Evolutionary conservation across 2,888 invertebrate genomes (phyloP).

Genomic region (Labia minor): DNA sequence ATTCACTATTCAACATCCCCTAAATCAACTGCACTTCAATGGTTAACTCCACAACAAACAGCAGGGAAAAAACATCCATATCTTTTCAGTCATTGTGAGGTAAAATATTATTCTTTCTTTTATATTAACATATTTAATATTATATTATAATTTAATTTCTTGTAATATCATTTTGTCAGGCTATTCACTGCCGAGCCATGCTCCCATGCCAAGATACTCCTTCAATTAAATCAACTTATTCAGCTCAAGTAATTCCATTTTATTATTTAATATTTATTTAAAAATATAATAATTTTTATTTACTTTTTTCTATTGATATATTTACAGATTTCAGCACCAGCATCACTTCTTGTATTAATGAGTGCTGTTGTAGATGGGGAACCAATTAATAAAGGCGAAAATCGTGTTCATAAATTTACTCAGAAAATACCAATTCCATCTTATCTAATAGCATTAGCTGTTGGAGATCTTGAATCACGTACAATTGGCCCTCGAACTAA

Average conservation of each 20-base stretch:
- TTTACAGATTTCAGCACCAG: slow-evolving; percentile 55
- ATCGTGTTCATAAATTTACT: slow-evolving; percentile 47
- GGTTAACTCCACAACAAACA: slow-evolving; percentile 79
- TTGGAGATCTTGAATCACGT: slow-evolving; percentile 66
- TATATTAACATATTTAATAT: slow-evolving; percentile 20
- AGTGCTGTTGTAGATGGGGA: slow-evolving; percentile 58
- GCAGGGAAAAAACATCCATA: slow-evolving; percentile 77
- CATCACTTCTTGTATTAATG: slow-evolving; percentile 72
- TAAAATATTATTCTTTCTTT: slow-evolving; percentile 34
- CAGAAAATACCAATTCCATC: slow-evolving; percentile 78
- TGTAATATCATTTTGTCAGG: slow-evolving; percentile 40
- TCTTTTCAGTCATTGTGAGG: slow-evolving; percentile 73
- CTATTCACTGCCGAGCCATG: slow-evolving; percentile 80
- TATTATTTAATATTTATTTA: neutral
- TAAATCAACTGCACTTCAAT: slow-evolving; percentile 75
- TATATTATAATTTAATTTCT: slow-evolving; percentile 4
- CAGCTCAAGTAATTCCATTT: slow-evolving; percentile 45
- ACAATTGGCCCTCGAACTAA: slow-evolving; percentile 66
- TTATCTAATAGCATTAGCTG: slow-evolving; percentile 81
- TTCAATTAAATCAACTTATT: slow-evolving; percentile 74
- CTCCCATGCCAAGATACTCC: slow-evolving; percentile 91
- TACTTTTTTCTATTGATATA: neutral
- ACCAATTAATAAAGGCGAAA: slow-evolving; percentile 35
- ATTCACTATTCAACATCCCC: slow-evolving; percentile 68
- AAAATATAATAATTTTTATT: neutral